Evolutionary conservation across 2,888 invertebrate genomes (phyloP).

Genomic region (Eupithecia subfuscata): DNA sequence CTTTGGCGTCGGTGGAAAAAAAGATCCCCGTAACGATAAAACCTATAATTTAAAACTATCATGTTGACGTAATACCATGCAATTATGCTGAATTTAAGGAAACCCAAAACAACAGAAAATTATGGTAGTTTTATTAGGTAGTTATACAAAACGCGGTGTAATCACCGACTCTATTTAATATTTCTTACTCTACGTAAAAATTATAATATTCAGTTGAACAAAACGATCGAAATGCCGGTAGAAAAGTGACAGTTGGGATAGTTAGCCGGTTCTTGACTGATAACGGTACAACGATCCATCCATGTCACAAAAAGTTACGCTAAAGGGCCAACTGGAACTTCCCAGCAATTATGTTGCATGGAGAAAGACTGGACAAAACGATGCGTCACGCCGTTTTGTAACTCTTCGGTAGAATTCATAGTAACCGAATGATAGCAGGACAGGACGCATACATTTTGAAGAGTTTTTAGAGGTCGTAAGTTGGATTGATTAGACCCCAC

Average conservation of each 20-base stretch:
- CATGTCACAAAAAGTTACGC: constrained; percentile 6
- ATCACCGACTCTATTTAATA: background rate
- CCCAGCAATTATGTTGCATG: constrained; percentile 9
- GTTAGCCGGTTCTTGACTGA: constrained; percentile 13
- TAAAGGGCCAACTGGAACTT: constrained; percentile 13
- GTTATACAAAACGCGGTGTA: background rate
- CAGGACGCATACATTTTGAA: constrained; percentile 10
- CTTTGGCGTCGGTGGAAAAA: background rate
- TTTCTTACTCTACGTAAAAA: background rate
- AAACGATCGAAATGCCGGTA: constrained; percentile 4
- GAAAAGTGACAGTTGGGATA: constrained; percentile 7
- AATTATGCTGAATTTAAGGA: background rate
- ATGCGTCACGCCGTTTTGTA: constrained; percentile 15
- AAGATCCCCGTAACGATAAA: background rate
- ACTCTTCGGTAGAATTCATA: constrained; percentile 1
- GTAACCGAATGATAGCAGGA: background rate
- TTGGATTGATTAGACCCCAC: background rate
- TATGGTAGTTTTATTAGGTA: background rate
- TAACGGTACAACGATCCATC: constrained; percentile 7
- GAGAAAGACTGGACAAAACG: constrained; percentile 9
- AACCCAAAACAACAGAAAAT: background rate
- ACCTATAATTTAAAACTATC: background rate
- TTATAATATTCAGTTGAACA: background rate
- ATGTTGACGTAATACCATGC: background rate
- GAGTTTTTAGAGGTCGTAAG: constrained; percentile 4